Conservation (phyloP, 2,113 vertebrate genomes). For the Alouatta palliata region DNA sequence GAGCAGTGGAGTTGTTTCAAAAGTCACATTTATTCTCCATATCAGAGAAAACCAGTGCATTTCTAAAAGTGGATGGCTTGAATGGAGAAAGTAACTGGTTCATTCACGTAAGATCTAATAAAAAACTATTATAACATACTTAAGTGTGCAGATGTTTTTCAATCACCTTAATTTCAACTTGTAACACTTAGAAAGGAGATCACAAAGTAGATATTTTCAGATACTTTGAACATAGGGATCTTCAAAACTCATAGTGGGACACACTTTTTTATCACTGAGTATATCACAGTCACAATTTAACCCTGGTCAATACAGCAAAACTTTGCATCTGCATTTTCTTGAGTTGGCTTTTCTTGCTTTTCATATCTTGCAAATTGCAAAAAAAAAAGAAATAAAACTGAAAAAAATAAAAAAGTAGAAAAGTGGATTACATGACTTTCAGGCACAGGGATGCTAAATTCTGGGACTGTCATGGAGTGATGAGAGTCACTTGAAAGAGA, state of each 20-base stretch:
- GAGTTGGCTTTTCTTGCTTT: not conserved
- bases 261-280: not conserved
- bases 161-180: not conserved
- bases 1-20: not conserved
- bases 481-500: not conserved
- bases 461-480: not conserved
- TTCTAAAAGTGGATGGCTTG: not conserved
- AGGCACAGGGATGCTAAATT: not conserved
- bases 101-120: not conserved
- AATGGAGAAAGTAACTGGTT: not conserved
- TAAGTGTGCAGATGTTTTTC: not conserved
- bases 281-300: not conserved
- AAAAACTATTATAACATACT: not conserved
- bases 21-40: constrained; percentile 42
- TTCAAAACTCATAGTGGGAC: not conserved
- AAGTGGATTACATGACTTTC: not conserved
- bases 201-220: not conserved
- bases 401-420: not conserved
- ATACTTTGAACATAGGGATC: not conserved
- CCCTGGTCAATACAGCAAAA: not conserved
- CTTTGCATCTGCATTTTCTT: not conserved
- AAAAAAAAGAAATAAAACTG: not conserved
- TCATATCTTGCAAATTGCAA: not conserved
- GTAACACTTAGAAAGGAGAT: not conserved
- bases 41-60: not conserved